Evolutionary conservation across 1,140 invertebrate genomes (phyloP), one percentile per base, ranked within the genome.

Genomic region (Meloidogyne chitwoodi): DNA sequence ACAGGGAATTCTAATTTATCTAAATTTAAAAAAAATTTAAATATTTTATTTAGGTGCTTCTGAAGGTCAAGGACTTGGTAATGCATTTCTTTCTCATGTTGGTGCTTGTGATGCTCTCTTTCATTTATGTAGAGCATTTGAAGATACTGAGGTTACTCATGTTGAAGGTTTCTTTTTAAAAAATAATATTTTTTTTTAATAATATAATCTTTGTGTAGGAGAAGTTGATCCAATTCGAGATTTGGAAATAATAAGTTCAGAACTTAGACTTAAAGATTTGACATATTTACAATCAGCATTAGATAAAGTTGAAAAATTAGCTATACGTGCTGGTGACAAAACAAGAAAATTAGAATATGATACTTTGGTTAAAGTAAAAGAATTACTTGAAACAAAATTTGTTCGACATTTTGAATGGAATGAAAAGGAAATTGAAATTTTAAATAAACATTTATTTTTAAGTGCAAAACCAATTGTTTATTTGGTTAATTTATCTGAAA

Each of bases 391-490:
- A 4, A 92, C 96, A 70, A 94, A 96, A 85, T 94, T 83, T 63
- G 81, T 81, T 14, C 81, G 80, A 5, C 80, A 83, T 16, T 48
- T 83, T 31, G 75, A 79, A 24, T 81, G 80, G 80, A 69, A 79
- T 29, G 80, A 81, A 72, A 81, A 92, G 87, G 96, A 98, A 87
- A 96, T 98, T 89, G 95, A 99, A 89, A 89, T 95, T 26, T 89
- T 99, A 56, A 99, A 99, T 88, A 95, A 95, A 88, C 93, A 98
- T 88, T 89, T 98, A 73, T 96, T 99, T 86, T 89, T 99, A 26
- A 99, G 96, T n/a, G 93, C 95, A 0, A 99, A 99, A 88, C 97
- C 97, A 8, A 93, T 94, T 64, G 93, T 99, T 84, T 99, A 99
- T 88, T 89, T 99, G 70, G 92, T 99, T 0, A 99, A 99, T 89